Evolutionary conservation across 2,797 vertebrate genomes (phyloP).

Genomic region (Cossypha niveicapilla): DNA sequence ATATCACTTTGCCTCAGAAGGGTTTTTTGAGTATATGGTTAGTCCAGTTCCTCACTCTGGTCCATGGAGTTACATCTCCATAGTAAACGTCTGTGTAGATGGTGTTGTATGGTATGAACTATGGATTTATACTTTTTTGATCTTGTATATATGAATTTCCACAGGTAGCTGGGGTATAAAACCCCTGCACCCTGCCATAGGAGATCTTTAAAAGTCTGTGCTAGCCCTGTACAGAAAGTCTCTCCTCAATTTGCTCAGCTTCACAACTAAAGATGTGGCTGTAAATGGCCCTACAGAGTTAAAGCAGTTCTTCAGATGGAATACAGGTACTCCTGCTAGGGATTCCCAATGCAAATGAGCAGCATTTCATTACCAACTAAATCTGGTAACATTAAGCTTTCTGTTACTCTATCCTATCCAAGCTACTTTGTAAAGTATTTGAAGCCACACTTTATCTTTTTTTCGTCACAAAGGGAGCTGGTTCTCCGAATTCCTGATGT

Average conservation of each 20-base stretch:
- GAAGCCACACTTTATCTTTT: neutral
- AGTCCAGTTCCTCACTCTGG: neutral
- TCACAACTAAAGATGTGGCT: neutral
- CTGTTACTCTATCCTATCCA: neutral
- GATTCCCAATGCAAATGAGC: neutral
- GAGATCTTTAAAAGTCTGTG: neutral
- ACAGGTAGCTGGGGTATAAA: neutral
- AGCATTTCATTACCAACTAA: neutral
- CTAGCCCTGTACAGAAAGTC: neutral
- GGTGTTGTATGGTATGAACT: neutral
- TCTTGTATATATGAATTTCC: neutral
- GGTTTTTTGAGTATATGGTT: neutral
- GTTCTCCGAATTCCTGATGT: neutral
- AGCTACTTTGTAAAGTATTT: neutral
- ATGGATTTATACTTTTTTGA: neutral
- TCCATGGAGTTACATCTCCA: neutral
- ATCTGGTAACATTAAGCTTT: neutral
- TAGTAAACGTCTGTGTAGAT: neutral
- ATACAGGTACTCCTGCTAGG: neutral
- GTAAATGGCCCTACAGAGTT: neutral
- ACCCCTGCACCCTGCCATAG: neutral
- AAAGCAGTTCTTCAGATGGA: neutral
- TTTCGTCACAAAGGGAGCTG: neutral
- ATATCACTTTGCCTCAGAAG: neutral
- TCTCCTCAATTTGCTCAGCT: neutral